Base-by-base conservation (phyloP, 2,797 vertebrate species). In the Novumbra hubbsi region DNA sequence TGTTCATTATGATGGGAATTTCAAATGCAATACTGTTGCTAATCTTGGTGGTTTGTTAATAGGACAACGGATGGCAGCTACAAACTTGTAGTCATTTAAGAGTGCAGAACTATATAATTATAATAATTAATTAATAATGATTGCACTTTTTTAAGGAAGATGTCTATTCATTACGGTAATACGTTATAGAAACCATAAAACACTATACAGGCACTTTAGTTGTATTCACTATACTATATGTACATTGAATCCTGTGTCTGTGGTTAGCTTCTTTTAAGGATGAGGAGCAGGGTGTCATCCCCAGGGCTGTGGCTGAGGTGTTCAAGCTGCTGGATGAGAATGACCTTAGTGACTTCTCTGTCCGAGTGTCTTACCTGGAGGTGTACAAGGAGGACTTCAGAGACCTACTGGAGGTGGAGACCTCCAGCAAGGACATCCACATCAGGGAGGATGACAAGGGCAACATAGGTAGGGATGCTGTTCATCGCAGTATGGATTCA, bases 381-480 rank as follows among this genome's bases (percentile, higher is more conserved):
- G 96, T 99, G 77, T 98, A 99, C 88, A 98, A 96, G 87, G 98
- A 99, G 86, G 97, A 99, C 78, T 97, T 99, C 81, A 94, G 95
- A 74, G 98, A 99, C 87, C 89, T 99, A 84, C 87, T 99, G 75
- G 97, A 98, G 83, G 95, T 96, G 83, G 96, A 98, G 86, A 98
- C 97, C 0, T 94, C 96, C 78, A 97, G 96, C 89, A 97, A 96
- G 60, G 96, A 98, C 91, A 98, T 99, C 83, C 94, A 96, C 88
- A 98, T 98, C 70, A 91, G 98, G 14, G 97, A 99, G 82, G 98
- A 96, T 52, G 94, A 99, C 75, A 97, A 96, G 66, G 97, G 98
- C 49, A 98, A 96, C 77, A 85, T 97, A 19, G 96, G 98, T 99
- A 92, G 73, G 89, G 9, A 81, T 0, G n/a, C 8, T 38, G 11